Conservation (phyloP, 2,797 vertebrate species). For the Mus minutoides region DNA sequence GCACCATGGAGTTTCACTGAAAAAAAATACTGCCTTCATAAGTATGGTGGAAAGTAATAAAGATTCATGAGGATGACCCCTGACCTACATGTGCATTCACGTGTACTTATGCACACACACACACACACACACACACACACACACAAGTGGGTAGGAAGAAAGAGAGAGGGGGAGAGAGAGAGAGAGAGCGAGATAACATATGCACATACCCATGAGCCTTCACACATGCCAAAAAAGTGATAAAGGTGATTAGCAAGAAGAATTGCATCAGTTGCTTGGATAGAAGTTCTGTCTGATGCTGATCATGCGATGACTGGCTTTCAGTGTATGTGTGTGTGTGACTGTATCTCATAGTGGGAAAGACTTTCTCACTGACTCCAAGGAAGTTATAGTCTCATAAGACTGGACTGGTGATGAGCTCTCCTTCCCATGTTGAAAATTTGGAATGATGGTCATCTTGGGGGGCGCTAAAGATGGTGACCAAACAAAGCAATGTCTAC, state of each 20-base stretch:
- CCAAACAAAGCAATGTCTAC: background rate
- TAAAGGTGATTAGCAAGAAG: background rate
- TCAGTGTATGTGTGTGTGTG: accelerated
- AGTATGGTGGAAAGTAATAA: background rate
- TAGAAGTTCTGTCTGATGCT: background rate
- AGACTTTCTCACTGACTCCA: background rate
- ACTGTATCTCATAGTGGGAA: background rate
- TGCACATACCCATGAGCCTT: background rate
- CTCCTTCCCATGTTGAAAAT: background rate
- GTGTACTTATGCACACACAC: background rate
- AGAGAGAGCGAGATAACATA: background rate
- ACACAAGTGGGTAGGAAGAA: background rate
- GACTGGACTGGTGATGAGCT: background rate
- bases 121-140: background rate
- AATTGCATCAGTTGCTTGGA: background rate
- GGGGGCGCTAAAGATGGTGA: background rate
- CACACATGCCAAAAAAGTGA: background rate
- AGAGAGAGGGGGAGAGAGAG: background rate
- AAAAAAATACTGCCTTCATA: background rate
- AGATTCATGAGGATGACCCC: background rate
- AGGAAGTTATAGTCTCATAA: background rate
- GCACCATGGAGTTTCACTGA: background rate
- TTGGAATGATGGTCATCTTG: background rate
- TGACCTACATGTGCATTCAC: background rate
- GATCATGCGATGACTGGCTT: background rate